Evolutionary conservation across 2,797 vertebrate genomes (phyloP).

Genomic region (Periparus ater): DNA sequence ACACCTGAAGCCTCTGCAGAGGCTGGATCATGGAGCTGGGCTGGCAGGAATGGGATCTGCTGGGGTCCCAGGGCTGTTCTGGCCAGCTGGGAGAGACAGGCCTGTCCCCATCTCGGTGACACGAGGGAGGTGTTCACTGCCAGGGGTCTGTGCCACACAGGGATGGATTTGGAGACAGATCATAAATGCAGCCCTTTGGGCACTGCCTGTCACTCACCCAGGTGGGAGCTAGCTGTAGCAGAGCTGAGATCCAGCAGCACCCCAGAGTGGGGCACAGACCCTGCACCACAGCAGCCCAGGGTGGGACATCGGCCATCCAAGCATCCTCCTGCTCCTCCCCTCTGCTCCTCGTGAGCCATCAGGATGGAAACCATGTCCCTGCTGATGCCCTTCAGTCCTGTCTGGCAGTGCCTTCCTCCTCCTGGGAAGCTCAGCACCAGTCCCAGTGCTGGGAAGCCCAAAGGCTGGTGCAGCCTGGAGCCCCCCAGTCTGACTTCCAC

Average conservation of each 20-base stretch:
- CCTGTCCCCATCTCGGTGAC: background rate
- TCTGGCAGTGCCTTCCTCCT: background rate
- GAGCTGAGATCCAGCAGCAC: background rate
- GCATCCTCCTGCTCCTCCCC: background rate
- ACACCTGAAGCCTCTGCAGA: background rate
- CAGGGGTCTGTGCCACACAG: background rate
- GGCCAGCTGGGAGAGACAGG: background rate
- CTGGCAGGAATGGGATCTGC: background rate
- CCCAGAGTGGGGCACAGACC: background rate
- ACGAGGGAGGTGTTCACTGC: background rate
- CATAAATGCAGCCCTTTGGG: background rate
- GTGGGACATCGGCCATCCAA: background rate
- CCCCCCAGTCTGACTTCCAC: background rate
- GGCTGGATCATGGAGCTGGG: background rate
- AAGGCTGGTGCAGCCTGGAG: background rate
- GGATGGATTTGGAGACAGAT: background rate
- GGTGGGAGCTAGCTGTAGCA: background rate
- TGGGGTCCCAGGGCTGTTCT: background rate
- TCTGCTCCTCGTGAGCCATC: accelerated
- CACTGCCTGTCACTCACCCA: background rate
- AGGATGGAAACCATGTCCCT: background rate
- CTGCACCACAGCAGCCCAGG: background rate
- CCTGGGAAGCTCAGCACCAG: background rate
- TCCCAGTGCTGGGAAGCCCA: background rate
- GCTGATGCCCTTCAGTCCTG: background rate